Conservation (phyloP, 2,113 vertebrate genomes). For the Serinus canaria region DNA sequence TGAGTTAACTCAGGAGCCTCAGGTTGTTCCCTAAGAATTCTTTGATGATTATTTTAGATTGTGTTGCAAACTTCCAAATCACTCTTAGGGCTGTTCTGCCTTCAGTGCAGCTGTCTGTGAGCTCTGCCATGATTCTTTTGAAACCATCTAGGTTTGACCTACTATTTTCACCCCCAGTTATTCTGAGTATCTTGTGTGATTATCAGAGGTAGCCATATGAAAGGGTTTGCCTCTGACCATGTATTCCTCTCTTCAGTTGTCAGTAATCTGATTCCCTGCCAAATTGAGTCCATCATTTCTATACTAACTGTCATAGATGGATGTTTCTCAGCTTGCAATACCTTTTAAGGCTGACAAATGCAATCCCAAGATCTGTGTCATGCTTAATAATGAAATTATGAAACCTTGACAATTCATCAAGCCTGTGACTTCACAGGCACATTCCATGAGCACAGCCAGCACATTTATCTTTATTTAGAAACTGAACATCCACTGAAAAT, state of each 20-base stretch:
- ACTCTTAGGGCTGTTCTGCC: neutral
- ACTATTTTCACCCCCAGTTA: neutral
- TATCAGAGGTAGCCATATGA: neutral
- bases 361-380: neutral
- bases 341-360: neutral
- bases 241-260: neutral
- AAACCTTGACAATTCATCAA: neutral
- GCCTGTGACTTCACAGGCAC: neutral
- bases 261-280: neutral
- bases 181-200: neutral
- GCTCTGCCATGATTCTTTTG: neutral
- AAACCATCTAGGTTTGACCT: neutral
- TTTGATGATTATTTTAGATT: neutral
- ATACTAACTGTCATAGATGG: neutral
- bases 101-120: neutral
- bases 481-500: neutral
- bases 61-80: neutral
- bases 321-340: neutral
- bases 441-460: rapidly evolving
- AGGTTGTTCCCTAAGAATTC: neutral
- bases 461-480: neutral
- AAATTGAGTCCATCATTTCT: neutral
- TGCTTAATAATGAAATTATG: neutral
- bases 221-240: neutral
- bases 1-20: neutral